Percentiles rank a stretch among this genome's conserved stretches.
These are phyloP conservation scores for Drosophila fuyamai DNA, from an alignment of 1,140 invertebrate genomes.

Conservation along the genomic window DNA sequence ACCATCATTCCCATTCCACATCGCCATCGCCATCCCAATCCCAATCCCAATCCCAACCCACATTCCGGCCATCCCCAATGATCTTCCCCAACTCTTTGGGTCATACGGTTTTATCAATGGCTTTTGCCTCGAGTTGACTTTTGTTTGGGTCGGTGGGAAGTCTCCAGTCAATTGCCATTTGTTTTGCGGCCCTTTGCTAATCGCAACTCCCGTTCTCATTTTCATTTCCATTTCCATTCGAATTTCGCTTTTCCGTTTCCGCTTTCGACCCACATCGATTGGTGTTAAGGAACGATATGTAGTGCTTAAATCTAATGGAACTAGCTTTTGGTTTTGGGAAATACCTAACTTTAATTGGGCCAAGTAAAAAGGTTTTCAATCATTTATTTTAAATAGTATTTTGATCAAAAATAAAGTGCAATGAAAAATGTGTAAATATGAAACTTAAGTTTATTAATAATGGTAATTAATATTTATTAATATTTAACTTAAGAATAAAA, in stretches of 20 bases:
- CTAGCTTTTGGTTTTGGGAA: too few species aligned
- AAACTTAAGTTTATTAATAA: too few species aligned
- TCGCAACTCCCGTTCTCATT: constrained; percentile 11
- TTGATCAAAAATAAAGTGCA: too few species aligned
- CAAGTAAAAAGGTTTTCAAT: too few species aligned
- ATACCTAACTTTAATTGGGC: not conserved
- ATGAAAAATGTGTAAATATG: not conserved
- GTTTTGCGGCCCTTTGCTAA: constrained; percentile 32
- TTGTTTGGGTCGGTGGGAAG: constrained; percentile 9
- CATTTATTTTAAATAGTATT: too few species aligned
- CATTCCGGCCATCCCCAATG: constrained; percentile 1
- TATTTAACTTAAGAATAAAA: not conserved
- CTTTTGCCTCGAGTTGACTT: constrained; percentile 37
- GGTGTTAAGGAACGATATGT: not conserved
- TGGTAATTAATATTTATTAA: too few species aligned
- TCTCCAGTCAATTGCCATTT: constrained; percentile 40
- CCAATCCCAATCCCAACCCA: not conserved
- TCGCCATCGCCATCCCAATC: not conserved
- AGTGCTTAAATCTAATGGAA: too few species aligned
- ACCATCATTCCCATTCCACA: not conserved
- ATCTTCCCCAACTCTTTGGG: constrained; percentile 42
- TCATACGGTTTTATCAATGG: constrained; percentile 45
- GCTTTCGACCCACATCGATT: constrained; percentile 10
- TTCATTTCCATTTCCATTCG: constrained; percentile 5
- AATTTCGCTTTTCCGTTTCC: constrained; percentile 5